phyloP scores from a whole-genome alignment of 2,888 invertebrate species.

The Amblyjoppa fuscipennis region DNA sequence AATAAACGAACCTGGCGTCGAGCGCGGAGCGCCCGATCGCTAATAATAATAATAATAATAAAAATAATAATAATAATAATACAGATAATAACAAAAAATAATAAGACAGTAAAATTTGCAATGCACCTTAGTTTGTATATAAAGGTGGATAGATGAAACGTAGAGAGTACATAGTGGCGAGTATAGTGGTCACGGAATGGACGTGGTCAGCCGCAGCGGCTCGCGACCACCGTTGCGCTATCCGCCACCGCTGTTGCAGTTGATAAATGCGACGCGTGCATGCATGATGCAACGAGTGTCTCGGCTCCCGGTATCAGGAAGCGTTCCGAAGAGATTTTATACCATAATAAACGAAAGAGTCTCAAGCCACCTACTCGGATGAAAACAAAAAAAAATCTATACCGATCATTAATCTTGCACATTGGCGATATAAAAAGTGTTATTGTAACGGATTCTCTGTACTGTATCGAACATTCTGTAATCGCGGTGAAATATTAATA shows the following conservation, averaged over 20 bases:
- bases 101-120: not conserved
- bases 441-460: no score
- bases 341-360: not conserved
- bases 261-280: conserved; percentile 37
- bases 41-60: not conserved
- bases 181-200: conserved; percentile 38
- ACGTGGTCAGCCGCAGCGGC: conserved; percentile 48
- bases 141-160: conserved; percentile 19
- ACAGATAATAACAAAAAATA: not conserved
- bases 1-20: no score
- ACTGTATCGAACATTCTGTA: no score
- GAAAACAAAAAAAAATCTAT: no score
- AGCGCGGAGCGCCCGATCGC: no score
- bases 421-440: no score
- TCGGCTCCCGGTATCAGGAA: conserved; percentile 41
- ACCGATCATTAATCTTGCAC: no score
- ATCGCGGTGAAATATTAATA: no score
- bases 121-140: not conserved
- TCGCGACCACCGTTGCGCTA: conserved; percentile 19
- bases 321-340: conserved; percentile 9
- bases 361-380: no score
- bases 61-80: not conserved
- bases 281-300: conserved; percentile 45
- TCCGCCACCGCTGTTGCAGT: conserved; percentile 13
- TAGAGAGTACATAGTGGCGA: not conserved